Base-by-base conservation (phyloP, 1,140 invertebrate species). In the Pectinophora gossypiella region DNA sequence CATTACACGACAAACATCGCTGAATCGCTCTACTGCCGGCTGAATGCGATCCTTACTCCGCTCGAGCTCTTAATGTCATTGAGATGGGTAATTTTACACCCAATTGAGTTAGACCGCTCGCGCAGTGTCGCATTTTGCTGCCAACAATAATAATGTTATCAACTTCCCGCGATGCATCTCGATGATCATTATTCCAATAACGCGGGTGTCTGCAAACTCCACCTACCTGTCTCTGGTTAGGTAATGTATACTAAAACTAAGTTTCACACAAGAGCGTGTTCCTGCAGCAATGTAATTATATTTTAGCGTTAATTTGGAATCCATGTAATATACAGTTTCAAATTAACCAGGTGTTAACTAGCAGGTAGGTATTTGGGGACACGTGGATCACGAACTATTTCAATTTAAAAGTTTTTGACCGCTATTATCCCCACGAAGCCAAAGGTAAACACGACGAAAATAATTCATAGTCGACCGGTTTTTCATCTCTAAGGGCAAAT, bases 1-100 rank as follows among this genome's bases (percentile, higher is more conserved):
- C 58, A 67, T 77, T 69, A 74, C 52, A 61, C 57, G 53, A 62
- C 57, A 64, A 71, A 64, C 59, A 52, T 61, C 46, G 21, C 42
- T 46, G 36, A 40, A 40, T 40, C 36, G 36, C 16, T 40, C 13
- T 5, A 5, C 16, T 40, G n/a, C 16, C 7, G 36, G 36, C 6
- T 16, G 36, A 40, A 40, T 40, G 36, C 16, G 36, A 10, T 40
- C 36, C 36, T 40, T 40, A 5, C 23, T 27, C 23, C 23, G 36
- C 16, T 18, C 13, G 16, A 18, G 13, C 13, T 12, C 12, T 36
- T 51, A 51, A 55, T 51, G 44, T 57, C 45, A 55, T 51, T 54
- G 57, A 18, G 53, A 53, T 32, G 52, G 51, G 47, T 47, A 47
- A 62, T 63, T 64, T 57, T 60, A 51, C 51, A 47, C 54, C 44